phyloP scores from a whole-genome alignment of 2,113 vertebrate species.

The Lipophrys pholis region DNA sequence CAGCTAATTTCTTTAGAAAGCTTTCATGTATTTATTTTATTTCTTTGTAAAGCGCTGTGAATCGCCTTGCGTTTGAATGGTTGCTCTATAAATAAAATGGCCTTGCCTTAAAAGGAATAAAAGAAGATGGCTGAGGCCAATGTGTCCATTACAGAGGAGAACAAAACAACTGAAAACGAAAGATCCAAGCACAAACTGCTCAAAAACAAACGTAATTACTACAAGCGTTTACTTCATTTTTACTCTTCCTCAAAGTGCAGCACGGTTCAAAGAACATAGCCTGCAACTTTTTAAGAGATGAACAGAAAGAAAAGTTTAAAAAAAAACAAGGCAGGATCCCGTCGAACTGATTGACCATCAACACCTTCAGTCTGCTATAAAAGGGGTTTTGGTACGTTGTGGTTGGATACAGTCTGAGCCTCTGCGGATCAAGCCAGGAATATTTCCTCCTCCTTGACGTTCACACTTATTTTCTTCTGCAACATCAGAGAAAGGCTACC shows the following conservation, averaged over 20 bases:
- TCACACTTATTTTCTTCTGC: constrained; percentile 31
- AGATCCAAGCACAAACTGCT: too few relatives aligned
- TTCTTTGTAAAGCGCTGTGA: too few relatives aligned
- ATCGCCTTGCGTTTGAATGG: too few relatives aligned
- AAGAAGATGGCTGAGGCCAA: too few relatives aligned
- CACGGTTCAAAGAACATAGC: not conserved
- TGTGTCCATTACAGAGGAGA: too few relatives aligned
- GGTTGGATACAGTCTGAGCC: not conserved
- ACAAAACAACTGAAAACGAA: too few relatives aligned
- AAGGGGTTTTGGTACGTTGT: constrained; percentile 5
- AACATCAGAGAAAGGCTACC: constrained; percentile 16
- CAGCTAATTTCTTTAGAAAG: too few relatives aligned
- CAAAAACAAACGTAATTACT: too few relatives aligned
- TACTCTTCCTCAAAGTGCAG: not conserved
- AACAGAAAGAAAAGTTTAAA: not conserved
- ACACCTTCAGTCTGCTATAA: constrained; percentile 8
- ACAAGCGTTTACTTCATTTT: not conserved
- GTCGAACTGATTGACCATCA: constrained; percentile 17
- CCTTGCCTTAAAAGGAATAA: too few relatives aligned
- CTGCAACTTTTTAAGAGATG: not conserved
- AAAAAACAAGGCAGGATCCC: not conserved
- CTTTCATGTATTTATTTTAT: too few relatives aligned
- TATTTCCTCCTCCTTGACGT: constrained; percentile 32
- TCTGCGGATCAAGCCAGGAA: not conserved
- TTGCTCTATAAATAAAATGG: too few relatives aligned